phyloP scores from a whole-genome alignment of 2,113 vertebrate genomes.

The Corydoras sp. region DNA sequence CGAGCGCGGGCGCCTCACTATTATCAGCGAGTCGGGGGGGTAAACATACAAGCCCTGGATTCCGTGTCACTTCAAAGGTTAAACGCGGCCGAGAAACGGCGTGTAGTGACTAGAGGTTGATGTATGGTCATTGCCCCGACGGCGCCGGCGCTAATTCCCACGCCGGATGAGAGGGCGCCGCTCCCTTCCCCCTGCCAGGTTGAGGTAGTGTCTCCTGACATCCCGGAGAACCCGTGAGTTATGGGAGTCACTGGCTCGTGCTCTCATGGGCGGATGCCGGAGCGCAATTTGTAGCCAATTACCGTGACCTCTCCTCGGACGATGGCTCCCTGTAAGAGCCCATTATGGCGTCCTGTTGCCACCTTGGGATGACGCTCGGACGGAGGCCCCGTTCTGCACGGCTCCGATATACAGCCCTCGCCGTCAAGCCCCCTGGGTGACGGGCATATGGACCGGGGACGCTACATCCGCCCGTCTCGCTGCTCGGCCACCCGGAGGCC shows the following conservation, averaged over 20 bases:
- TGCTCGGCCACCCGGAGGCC: background rate
- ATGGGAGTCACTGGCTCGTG: slow-evolving; percentile 22
- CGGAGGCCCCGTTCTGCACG: slow-evolving; percentile 21
- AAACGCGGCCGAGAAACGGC: slow-evolving; percentile 21
- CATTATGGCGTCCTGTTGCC: slow-evolving; percentile 79
- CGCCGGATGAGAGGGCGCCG: slow-evolving; percentile 21
- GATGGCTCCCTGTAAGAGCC: slow-evolving; percentile 80
- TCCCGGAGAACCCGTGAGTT: slow-evolving; percentile 36
- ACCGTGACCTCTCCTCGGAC: slow-evolving; percentile 73
- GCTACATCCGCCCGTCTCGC: background rate
- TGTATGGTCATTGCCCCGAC: slow-evolving; percentile 24
- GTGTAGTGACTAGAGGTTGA: slow-evolving; percentile 28
- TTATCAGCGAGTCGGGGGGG: slow-evolving; percentile 23
- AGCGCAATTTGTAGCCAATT: slow-evolving; percentile 56
- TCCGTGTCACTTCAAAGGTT: slow-evolving; percentile 28
- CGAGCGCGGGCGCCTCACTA: slow-evolving; percentile 3
- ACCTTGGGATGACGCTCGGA: slow-evolving; percentile 46
- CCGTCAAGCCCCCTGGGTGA: slow-evolving; percentile 45
- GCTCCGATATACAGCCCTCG: slow-evolving; percentile 21
- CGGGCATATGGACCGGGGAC: slow-evolving; percentile 36
- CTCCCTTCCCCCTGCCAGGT: slow-evolving; percentile 19
- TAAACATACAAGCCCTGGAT: slow-evolving; percentile 25
- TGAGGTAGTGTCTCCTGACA: slow-evolving; percentile 24
- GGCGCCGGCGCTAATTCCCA: slow-evolving; percentile 21
- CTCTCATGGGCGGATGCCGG: slow-evolving; percentile 38